These are phyloP conservation scores for Pyrrhia umbra DNA, from an alignment of 2,888 invertebrate genomes.

Conservation along the genomic window DNA sequence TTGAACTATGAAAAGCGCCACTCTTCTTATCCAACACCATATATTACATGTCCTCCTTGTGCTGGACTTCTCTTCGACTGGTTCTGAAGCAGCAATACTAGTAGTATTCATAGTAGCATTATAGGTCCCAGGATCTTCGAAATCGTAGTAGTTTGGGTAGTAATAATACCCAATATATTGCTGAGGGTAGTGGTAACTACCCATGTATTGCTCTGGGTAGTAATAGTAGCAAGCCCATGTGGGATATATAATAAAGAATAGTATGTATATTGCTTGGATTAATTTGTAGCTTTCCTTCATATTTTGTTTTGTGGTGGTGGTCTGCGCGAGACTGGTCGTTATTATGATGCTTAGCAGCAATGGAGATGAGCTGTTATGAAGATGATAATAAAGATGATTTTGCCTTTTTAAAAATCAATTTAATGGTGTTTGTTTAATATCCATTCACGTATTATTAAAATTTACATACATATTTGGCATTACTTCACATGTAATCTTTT, in stretches of 20 bases:
- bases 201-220: slow-evolving; percentile 49
- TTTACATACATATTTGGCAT: no score
- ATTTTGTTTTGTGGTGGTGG: background rate
- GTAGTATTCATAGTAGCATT: slow-evolving; percentile 39
- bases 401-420: no score
- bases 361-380: no score
- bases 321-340: background rate
- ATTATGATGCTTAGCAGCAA: no score
- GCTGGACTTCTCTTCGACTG: slow-evolving; percentile 7
- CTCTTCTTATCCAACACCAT: slow-evolving; percentile 76
- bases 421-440: no score
- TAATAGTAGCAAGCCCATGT: slow-evolving; percentile 26
- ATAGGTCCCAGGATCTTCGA: slow-evolving; percentile 27
- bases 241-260: slow-evolving; percentile 11
- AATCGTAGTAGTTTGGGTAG: slow-evolving; percentile 46
- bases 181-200: background rate
- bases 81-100: background rate
- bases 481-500: no score
- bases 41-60: slow-evolving; percentile 68
- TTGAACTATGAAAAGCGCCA: slow-evolving; percentile 76
- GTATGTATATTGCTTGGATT: background rate
- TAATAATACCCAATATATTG: slow-evolving; percentile 32
- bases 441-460: no score
- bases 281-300: slow-evolving; percentile 8
- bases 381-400: no score